Evolutionary conservation across 2,113 vertebrate species (phyloP), one percentile per base, ranked within the genome.

Genomic region (Dermatemys mawii): DNA sequence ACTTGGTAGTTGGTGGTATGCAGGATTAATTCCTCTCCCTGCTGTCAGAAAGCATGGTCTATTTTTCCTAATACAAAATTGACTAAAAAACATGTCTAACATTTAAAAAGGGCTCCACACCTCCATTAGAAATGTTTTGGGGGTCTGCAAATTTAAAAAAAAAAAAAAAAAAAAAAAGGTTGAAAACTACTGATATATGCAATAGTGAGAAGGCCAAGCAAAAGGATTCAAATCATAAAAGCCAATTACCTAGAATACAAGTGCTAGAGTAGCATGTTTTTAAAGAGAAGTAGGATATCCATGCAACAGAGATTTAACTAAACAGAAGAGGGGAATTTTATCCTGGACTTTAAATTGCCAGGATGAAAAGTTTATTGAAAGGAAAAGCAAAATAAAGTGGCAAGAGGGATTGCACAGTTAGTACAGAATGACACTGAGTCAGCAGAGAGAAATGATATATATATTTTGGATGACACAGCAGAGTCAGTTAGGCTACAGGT

Each of bases 1-100:
- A 75, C 86, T 76, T 55, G 13, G 92, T 75, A 87, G 87, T 51
- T 90, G 93, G 89, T 17, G 70, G 38, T 44, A 67, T 3, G 93
- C 88, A 96, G 92, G 90, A 95, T 93, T 93, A 93, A 95, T 94
- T 96, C 92, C 46, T 86, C 41, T 90, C 89, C 94, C 85, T 75
- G 94, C 90, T 88, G 89, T 78, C 92, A 90, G 26, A 83, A 78
- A 91, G 78, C 75, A 88, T 70, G 55, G 73, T 87, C 49, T 94
- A 94, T 95, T 95, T 81, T 80, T 78, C 57, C 60, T 80, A 60
- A 87, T 48, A 63, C 17, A 70, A 60, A 89, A 85, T 38, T 63
- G 73, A 92, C 41, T 46, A 46, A 46, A 46, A 13, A 38, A n/a
- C 5, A 22, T 38, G 19, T 70, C 63, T 70, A 70, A 38, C 9